Base-by-base conservation (phyloP, 2,888 invertebrate species). In the Epicampocera succincta region DNA sequence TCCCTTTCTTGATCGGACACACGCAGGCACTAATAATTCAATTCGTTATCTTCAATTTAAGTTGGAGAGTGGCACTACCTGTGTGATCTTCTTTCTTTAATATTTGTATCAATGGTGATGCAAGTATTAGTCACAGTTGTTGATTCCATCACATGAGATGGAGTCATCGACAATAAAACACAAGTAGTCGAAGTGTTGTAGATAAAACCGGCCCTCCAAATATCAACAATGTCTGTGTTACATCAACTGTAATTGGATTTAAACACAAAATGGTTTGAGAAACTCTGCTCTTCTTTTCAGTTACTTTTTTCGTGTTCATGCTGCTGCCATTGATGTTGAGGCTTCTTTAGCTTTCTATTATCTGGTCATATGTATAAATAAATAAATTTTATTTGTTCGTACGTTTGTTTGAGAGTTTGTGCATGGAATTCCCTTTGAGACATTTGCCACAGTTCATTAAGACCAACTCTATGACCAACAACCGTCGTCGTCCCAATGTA, bases 371-470 rank as follows among this genome's bases (percentile, higher is more conserved):
- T 54, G 60, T 44, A 61, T 60, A 19, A 25, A 75, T 15, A 44
- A 15, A 60, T 60, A 15, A 61, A 40, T 56, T 40, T 56, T 12
- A 54, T 52, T 9, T 3, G 44, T 65, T 40, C 58, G 21, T 46
- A 61, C n/a, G 33, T 42, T 19, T 52, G 48, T 17, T 25, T 15
- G 61, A 58, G 13, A 46, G 46, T 46, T 46, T 61, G 68, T 11
- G 17, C 38, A 66, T 75, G 81, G 72, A 81, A 81, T 81, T 76
- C 81, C 81, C 81, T 81, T 77, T 58, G 73, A 81, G 81, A 81
- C 76, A 77, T 81, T 76, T 81, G 81, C 77, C 48, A 73, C 73
- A 81, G 77, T 81, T 81, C 77, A 81, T 81, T 81, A 81, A 72
- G 73, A 46, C 66, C 42, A 73, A 69, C 33, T 25, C 38, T 38